Base-by-base conservation (phyloP, 2,888 invertebrate species). In the Troilus luridus region DNA sequence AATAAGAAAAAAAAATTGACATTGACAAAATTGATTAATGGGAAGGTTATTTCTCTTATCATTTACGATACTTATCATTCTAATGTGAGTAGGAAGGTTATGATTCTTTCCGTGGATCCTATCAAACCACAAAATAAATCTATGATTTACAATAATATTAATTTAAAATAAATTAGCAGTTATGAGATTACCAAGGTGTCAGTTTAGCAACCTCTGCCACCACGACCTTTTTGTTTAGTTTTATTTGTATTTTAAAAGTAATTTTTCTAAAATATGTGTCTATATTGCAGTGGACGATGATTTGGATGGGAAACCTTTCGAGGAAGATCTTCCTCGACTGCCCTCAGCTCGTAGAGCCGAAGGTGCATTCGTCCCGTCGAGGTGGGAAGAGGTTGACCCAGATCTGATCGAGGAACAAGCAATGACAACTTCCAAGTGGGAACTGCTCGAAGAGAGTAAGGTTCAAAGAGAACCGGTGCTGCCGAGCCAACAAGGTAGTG, bases 371-470 rank as follows among this genome's bases (percentile, higher is more conserved):
- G 97, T 98, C 91, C 97, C 98, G 14, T 98, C 98, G 2, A 98
- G 98, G 94, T 99, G 99, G 99, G 99, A 99, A 95, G 97, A 97
- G 88, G 97, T 99, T 56, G 98, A 99, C 94, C 98, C 98, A 56
- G 96, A 97, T 93, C 96, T 97, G 94, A 95, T 96, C 12, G 97
- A 97, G 94, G 97, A 96, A 10, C 96, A 96, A 94, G 98, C 98
- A 12, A 97, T 98, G 95, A 97, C 97, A 1, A 97, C 97, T 0
- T 97, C 97, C 93, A 98, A 98, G 94, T 98, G 98, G 98, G 98
- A 98, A 94, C 95, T 96, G 88, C 94, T 98, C 90, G 97, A 97
- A 93, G 94, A 94, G 90, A 94, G 94, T 92, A 94, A 94, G 91
- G 94, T 94, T 24, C 62, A 59, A 41, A 19, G 72, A 58, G 58